phyloP scores from a whole-genome alignment of 2,797 vertebrate species.

The Phalanger gymnotis region DNA sequence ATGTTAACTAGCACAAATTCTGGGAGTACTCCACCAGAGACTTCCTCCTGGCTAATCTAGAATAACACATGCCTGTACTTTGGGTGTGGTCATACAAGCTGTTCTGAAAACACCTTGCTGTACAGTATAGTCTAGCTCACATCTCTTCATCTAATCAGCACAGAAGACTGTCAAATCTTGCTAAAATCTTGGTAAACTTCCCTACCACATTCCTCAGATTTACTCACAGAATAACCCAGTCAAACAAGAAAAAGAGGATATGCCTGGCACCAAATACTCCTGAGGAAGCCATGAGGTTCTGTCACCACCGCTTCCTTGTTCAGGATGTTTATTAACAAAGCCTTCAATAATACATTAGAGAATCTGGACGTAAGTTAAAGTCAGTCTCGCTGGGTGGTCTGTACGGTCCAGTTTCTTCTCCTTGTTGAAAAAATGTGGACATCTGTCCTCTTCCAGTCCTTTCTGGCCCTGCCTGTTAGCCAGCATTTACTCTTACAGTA shows the following conservation, averaged over 20 bases:
- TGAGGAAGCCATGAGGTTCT: neutral
- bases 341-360: neutral
- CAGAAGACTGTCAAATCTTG: neutral
- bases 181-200: neutral
- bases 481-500: neutral
- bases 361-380: neutral
- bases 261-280: neutral
- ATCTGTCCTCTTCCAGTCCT: neutral
- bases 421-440: too few species aligned
- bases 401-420: neutral
- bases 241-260: neutral
- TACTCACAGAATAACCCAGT: neutral
- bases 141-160: neutral
- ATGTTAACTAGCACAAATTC: neutral
- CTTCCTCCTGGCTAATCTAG: neutral
- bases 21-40: too few species aligned
- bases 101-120: conserved; percentile 9
- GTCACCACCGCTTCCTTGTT: neutral
- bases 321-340: too few species aligned
- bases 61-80: neutral
- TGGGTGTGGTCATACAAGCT: conserved; percentile 39
- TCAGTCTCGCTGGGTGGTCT: neutral
- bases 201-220: neutral
- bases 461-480: neutral
- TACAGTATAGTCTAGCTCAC: neutral